Percentiles rank a stretch among this genome's conserved stretches.
phyloP scores from a whole-genome alignment of 2,888 invertebrate genomes.

The Eudasyphora cyanicolor region DNA sequence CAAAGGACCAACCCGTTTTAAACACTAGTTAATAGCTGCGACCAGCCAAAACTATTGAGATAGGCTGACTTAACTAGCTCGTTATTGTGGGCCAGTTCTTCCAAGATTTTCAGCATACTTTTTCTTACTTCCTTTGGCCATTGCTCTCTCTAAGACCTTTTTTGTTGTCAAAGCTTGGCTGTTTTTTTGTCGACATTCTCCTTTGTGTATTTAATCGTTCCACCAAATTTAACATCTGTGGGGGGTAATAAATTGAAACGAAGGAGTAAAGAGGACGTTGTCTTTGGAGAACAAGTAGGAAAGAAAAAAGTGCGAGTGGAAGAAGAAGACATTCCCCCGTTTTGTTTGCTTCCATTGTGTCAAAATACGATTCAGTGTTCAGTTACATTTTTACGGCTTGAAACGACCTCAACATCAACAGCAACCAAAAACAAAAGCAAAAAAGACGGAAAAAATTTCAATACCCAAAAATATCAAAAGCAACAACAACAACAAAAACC shows the following conservation, averaged over 20 bases:
- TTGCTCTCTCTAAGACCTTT: not conserved
- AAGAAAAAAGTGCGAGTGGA: no score
- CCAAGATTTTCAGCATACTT: not conserved
- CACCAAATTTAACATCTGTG: constrained; percentile 57
- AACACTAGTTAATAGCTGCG: not conserved
- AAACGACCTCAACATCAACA: constrained; percentile 40
- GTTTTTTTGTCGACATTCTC: not conserved
- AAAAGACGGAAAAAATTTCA: constrained; percentile 46
- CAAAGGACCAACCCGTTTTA: not conserved
- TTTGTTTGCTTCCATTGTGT: constrained; percentile 40
- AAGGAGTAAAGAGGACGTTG: constrained; percentile 16
- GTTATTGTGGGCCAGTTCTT: not conserved
- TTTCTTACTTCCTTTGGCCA: not conserved
- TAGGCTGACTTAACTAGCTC: not conserved
- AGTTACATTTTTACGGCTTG: constrained; percentile 56
- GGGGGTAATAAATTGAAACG: constrained; percentile 54
- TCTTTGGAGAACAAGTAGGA: not conserved
- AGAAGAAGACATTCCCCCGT: constrained; percentile 39
- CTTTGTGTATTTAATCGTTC: not conserved
- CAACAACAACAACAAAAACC: constrained; percentile 38
- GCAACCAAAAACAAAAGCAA: not conserved
- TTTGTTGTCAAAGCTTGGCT: not conserved
- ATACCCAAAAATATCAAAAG: constrained; percentile 46
- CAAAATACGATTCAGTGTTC: constrained; percentile 42
- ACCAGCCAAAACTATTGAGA: not conserved